phyloP scores from a whole-genome alignment of 1,140 invertebrate species.

The Chrysoperla carnea region DNA sequence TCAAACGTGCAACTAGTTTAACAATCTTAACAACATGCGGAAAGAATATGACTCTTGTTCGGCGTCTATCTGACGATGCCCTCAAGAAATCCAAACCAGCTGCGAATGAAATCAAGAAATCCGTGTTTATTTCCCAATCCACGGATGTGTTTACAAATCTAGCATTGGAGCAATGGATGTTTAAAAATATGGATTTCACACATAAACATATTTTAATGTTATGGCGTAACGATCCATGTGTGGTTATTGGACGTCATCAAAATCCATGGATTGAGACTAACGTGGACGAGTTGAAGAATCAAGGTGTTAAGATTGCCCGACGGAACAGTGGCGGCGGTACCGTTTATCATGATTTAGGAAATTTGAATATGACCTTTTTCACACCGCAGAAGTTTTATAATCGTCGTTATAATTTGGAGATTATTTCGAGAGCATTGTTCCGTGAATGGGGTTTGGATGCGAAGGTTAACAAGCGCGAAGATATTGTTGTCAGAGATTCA shows the following conservation, averaged over 20 bases:
- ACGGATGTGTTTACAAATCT: conserved; percentile 79
- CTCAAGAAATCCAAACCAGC: too few species aligned
- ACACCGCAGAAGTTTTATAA: conserved; percentile 60
- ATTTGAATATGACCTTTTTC: conserved; percentile 86
- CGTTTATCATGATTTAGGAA: conserved; percentile 89
- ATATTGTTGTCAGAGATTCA: conserved; percentile 61
- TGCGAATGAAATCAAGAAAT: conserved; percentile 45
- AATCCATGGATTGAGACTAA: conserved; percentile 92
- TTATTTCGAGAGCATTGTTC: conserved; percentile 63
- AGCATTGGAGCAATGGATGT: conserved; percentile 89
- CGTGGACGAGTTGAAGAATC: conserved; percentile 27
- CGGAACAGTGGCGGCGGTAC: conserved; percentile 92
- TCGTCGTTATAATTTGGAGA: conserved; percentile 65
- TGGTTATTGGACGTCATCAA: conserved; percentile 91
- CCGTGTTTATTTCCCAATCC: conserved; percentile 82
- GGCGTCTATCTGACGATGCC: too few species aligned
- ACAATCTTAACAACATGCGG: too few species aligned
- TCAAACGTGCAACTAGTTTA: too few species aligned
- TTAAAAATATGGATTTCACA: conserved; percentile 63
- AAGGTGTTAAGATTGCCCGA: conserved; percentile 51
- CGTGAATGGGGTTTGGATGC: conserved; percentile 60
- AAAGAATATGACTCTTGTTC: too few species aligned
- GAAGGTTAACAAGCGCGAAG: conserved; percentile 57
- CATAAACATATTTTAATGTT: conserved; percentile 70
- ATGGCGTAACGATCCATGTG: conserved; percentile 82